Base-by-base conservation (phyloP, 2,888 invertebrate genomes). In the Pasiphila rectangulata region DNA sequence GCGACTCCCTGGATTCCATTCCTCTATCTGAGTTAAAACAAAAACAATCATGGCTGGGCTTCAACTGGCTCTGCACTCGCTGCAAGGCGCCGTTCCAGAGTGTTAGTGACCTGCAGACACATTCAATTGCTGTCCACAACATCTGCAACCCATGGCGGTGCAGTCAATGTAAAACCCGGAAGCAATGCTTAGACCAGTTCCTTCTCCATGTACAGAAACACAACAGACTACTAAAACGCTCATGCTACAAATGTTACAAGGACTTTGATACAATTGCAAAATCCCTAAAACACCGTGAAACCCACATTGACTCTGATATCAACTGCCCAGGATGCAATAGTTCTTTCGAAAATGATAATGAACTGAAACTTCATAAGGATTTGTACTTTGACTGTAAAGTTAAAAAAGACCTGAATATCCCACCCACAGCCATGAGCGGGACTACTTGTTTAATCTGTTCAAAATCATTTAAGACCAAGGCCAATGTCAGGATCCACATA, bases 131-230 rank as follows among this genome's bases (percentile, higher is more conserved):
- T 25, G 85, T 87, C 40, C 93, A 93, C 61, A 89, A 90, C 44
- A 89, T 91, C 50, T 88, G 90, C 37, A 89, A 92, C 9, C 89
- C 91, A 32, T 93, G 90, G 64, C 85, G 90, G 63, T 94, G 94
- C 64, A 90, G 89, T 0, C 91, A 93, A 61, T 94, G 94, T 57
- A 77, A 77, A 29, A 56, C 61, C 1, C 66, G 72, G 2, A 83
- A 76, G 40, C 42, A 76, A 20, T 47, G 63, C 6, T 58, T 83
- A 0, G 71, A 81, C 9, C 66, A 59, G 5, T 83, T 81, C 21
- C 10, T 83, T 1, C 49, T 67, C 4, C 93, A 94, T 59, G 90
- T 93, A 0, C 88, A 87, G 59, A 80, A 89, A 20, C 93, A 93
- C 63, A 86, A 90, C 48, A 88, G 89, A 39, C 88, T 90, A 45